Evolutionary conservation across 2,113 vertebrate species (phyloP).

Genomic region (Triplophysa dalaica): DNA sequence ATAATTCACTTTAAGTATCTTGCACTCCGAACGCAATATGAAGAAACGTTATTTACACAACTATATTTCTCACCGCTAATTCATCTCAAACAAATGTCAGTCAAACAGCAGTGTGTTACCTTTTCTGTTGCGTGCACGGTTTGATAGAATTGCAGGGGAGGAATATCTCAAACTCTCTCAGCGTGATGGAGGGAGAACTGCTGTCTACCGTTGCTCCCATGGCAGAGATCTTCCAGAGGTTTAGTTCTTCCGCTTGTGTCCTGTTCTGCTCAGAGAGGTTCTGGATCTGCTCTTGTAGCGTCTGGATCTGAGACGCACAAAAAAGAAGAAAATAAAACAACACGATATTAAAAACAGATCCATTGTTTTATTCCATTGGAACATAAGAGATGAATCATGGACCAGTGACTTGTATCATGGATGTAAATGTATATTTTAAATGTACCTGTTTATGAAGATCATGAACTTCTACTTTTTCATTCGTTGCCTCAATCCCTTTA

Average conservation of each 20-base stretch:
- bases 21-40: conserved; percentile 5
- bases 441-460: conserved; percentile 47
- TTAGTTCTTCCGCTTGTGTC: conserved; percentile 68
- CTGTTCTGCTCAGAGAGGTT: conserved; percentile 63
- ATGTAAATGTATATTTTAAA: neutral
- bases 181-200: conserved; percentile 43
- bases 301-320: conserved; percentile 65
- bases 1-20: conserved; percentile 37
- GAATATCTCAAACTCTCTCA: conserved; percentile 70
- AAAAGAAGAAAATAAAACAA: neutral
- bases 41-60: conserved; percentile 9
- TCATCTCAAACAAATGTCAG: conserved; percentile 42
- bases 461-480: neutral
- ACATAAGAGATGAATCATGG: no score
- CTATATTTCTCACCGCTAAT: conserved; percentile 1
- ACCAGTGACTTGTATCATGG: no score
- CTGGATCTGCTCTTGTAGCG: conserved; percentile 62
- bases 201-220: conserved; percentile 41
- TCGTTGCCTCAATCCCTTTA: neutral
- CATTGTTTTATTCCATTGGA: no score
- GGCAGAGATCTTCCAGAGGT: conserved; percentile 65
- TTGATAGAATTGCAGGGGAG: conserved; percentile 65
- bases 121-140: conserved; percentile 61
- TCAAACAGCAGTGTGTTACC: conserved; percentile 58
- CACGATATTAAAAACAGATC: neutral